These are phyloP conservation scores for Leptoclinus maculatus DNA, from an alignment of 2,797 vertebrate genomes.

Conservation along the genomic window DNA sequence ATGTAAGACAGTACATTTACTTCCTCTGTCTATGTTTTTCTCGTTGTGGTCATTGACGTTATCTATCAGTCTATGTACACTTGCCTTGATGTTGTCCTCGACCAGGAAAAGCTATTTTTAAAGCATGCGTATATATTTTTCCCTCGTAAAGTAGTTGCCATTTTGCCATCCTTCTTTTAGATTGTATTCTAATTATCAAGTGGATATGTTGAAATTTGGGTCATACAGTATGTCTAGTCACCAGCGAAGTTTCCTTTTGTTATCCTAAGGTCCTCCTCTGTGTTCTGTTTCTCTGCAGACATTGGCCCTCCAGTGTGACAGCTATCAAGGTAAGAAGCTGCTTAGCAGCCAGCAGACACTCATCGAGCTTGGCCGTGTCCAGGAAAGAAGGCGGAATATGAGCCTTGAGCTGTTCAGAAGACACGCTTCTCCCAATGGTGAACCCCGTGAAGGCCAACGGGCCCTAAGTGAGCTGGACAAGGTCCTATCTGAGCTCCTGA, in stretches of 20 bases:
- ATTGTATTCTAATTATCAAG: neutral
- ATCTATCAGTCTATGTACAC: neutral
- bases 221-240: neutral
- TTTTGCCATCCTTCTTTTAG: neutral
- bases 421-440: constrained; percentile 77
- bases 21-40: neutral
- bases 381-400: constrained; percentile 82
- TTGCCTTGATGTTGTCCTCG: neutral
- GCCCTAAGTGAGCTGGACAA: constrained; percentile 75
- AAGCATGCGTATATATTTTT: neutral
- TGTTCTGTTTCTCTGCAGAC: constrained; percentile 67
- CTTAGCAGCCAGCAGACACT: constrained; percentile 81
- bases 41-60: neutral
- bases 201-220: neutral
- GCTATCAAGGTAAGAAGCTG: constrained; percentile 80
- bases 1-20: constrained; percentile 67
- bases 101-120: neutral
- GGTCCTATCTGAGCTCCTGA: constrained; percentile 70
- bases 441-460: constrained; percentile 56
- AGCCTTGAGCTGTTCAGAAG: constrained; percentile 80
- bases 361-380: constrained; percentile 64
- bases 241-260: neutral
- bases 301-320: constrained; percentile 76
- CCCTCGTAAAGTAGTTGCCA: neutral
- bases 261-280: neutral